Evolutionary conservation across 2,113 vertebrate species (phyloP).

Genomic region (Ciconia maguari): DNA sequence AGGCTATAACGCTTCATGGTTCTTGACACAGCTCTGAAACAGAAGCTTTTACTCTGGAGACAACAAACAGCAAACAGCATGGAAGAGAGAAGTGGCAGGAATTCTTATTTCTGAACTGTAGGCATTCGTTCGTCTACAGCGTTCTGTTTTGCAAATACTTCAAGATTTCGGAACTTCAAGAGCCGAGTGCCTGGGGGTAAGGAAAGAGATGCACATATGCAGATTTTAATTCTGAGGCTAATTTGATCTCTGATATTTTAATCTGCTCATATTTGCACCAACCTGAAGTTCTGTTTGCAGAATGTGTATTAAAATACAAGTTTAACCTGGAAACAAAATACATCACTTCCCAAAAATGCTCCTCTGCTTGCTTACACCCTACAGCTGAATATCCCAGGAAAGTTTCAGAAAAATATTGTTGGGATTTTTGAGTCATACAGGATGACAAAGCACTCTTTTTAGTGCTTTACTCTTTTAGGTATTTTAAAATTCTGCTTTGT

Average conservation of each 20-base stretch:
- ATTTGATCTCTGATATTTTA: conserved; percentile 16
- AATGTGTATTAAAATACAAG: neutral
- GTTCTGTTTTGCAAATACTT: neutral
- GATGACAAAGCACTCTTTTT: neutral
- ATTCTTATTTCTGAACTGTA: neutral
- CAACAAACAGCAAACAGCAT: conserved; percentile 14
- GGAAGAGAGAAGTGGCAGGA: conserved; percentile 25
- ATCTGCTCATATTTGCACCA: conserved; percentile 4
- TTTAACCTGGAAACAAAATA: neutral
- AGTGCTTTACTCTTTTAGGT: neutral
- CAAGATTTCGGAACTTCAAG: neutral
- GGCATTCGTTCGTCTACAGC: neutral
- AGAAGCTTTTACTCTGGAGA: conserved; percentile 67
- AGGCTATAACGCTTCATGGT: conserved; percentile 58
- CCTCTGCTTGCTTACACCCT: neutral
- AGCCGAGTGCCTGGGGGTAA: neutral
- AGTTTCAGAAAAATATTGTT: neutral
- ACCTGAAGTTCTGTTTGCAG: neutral
- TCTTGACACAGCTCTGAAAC: conserved; percentile 67
- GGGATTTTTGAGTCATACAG: neutral
- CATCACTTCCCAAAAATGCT: neutral
- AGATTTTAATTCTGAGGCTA: conserved; percentile 4
- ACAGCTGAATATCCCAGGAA: neutral
- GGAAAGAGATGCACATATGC: neutral
- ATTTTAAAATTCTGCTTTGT: neutral